Base-by-base conservation (phyloP, 2,113 vertebrate species). In the Lepidothrix coronata region DNA sequence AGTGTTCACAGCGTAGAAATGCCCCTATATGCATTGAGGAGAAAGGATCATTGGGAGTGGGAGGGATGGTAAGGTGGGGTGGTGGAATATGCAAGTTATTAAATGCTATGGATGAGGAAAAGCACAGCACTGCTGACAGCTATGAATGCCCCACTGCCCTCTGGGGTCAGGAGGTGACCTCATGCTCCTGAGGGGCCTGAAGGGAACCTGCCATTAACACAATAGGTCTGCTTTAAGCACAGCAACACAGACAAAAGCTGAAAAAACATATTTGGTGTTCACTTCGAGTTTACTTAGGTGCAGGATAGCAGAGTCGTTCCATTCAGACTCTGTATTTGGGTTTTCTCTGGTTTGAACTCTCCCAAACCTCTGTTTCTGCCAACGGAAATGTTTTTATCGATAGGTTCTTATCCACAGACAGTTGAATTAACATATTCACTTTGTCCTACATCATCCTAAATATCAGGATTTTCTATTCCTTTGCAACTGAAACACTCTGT, bases 141-240 rank as follows among this genome's bases (percentile, higher is more conserved):
- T 55, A 2, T 1, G 55, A 43, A n/a, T 94, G 91, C 52, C 91
- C 11, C 0, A 1, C 61, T 78, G 89, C 84, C 89, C 93, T 97
- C 61, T 2, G 23, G 79, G 95, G 93, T 96, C 93, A 90, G 87
- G 65, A 96, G 95, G 93, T 95, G 89, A 95, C 62, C 23, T 67
- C 14, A 13, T 27, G 85, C 25, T 93, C 85, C 89, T 55, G 63
- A 89, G 78, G 66, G 58, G 74, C 89, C 93, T 72, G 78, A 44
- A 73, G 85, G 70, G 74, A 93, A 91, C 81, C 66, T 90, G 89
- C 51, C 81, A 68, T 17, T 18, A 49, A 41, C 71, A 96, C 90
- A 97, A 96, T 85, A 76, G 89, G 37, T 83, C 81, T 82, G 91
- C 54, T 67, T 91, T 73, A 58, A 91, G 59, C 81, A 35, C 66